These are phyloP conservation scores for Lepus oiostolus DNA, from an alignment of 2,797 vertebrate genomes.

Conservation along the genomic window DNA sequence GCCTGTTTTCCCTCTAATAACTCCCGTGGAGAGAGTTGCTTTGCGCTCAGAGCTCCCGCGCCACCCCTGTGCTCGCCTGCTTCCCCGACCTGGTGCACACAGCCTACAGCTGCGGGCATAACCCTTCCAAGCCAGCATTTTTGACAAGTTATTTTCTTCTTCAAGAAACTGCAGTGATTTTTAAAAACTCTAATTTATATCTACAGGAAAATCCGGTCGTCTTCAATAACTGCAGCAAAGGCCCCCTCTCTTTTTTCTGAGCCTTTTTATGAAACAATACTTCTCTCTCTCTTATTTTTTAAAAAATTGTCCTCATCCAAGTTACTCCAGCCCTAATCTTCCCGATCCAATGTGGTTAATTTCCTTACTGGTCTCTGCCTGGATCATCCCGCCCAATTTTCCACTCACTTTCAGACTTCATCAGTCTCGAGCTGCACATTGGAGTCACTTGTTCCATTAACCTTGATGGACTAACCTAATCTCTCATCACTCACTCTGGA, in stretches of 20 bases:
- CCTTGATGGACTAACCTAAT: background rate
- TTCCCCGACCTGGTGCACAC: background rate
- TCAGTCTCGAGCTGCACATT: background rate
- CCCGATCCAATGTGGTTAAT: background rate
- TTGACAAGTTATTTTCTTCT: constrained; percentile 47
- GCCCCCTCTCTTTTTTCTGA: background rate
- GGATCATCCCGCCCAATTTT: background rate
- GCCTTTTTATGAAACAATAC: background rate
- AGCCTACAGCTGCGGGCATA: constrained; percentile 20
- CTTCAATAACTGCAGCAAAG: background rate
- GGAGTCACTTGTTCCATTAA: background rate
- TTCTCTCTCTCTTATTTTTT: background rate
- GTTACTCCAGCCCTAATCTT: background rate
- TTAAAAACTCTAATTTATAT: background rate
- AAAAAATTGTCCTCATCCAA: background rate
- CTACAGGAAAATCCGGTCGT: background rate
- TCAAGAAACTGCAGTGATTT: constrained; percentile 32
- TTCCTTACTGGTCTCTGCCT: background rate
- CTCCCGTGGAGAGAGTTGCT: constrained; percentile 58
- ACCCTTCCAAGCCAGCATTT: constrained; percentile 41
- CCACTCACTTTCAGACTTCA: background rate
- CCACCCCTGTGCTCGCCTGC: background rate
- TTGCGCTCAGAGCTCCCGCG: background rate
- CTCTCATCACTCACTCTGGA: background rate
- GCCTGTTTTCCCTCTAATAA: constrained; percentile 51